These are phyloP conservation scores for Lagothrix lagotricha DNA, from an alignment of 2,797 vertebrate species.

Conservation along the genomic window DNA sequence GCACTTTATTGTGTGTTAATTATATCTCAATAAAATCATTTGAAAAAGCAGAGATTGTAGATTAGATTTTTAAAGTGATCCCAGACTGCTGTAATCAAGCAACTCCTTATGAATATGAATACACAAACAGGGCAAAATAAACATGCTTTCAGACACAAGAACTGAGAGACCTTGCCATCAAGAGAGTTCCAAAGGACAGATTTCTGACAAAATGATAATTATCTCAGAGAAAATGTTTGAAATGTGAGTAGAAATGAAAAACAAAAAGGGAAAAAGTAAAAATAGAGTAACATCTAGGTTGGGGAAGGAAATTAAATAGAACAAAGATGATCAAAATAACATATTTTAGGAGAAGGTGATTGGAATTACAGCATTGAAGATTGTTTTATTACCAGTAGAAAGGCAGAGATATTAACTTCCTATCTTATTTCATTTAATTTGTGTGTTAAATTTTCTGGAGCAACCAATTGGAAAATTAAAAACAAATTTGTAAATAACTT, in stretches of 20 bases:
- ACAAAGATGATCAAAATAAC: not conserved
- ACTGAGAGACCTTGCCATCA: not conserved
- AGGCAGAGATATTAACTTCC: not conserved
- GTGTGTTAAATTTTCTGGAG: not conserved
- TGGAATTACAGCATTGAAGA: not conserved
- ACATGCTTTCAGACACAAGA: not conserved
- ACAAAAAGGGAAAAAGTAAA: not conserved
- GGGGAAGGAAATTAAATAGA: not conserved
- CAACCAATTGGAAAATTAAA: not conserved
- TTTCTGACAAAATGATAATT: not conserved
- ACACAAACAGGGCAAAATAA: not conserved
- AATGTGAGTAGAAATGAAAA: not conserved
- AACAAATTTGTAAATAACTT: not conserved
- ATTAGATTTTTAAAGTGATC: not conserved
- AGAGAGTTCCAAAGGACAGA: not conserved
- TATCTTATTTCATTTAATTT: not conserved
- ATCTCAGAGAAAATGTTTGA: not conserved
- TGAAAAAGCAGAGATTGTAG: not conserved
- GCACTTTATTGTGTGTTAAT: not conserved
- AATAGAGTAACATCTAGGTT: not conserved
- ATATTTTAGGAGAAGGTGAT: not conserved
- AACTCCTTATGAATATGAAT: not conserved
- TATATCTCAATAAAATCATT: not conserved
- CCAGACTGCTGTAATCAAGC: not conserved
- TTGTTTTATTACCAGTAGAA: not conserved